Conservation (phyloP, 2,113 vertebrate genomes). For the Plecturocebus donacophilus region DNA sequence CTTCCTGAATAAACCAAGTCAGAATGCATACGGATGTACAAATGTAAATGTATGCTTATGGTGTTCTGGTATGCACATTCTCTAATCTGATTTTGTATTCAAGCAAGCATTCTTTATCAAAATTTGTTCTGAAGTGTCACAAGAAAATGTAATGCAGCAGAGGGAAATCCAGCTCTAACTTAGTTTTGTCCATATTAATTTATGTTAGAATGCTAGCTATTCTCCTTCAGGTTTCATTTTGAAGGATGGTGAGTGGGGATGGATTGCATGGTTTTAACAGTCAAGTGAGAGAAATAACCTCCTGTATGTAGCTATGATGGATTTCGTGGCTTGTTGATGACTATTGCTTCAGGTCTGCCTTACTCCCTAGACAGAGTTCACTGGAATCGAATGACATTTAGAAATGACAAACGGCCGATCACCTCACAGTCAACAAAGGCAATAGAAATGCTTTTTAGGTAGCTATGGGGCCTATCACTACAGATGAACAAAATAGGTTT, state of each 20-base stretch:
- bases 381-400: background rate
- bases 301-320: background rate
- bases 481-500: constrained; percentile 30
- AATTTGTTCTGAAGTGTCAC: background rate
- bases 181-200: background rate
- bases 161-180: background rate
- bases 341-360: background rate
- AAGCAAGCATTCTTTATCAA: background rate
- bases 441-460: background rate
- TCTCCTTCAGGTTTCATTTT: background rate
- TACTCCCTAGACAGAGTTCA: constrained; percentile 41
- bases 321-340: constrained; percentile 1
- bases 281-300: constrained; percentile 20
- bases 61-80: background rate
- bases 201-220: background rate
- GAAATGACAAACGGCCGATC: constrained; percentile 34
- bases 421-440: background rate
- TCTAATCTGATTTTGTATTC: constrained; percentile 3
- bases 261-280: background rate
- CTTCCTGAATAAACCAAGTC: background rate
- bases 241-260: background rate
- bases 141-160: background rate
- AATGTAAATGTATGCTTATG: background rate
- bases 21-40: background rate
- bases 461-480: background rate